Conservation (phyloP, 2,797 vertebrate species). For the Basileuterus tristriatus region DNA sequence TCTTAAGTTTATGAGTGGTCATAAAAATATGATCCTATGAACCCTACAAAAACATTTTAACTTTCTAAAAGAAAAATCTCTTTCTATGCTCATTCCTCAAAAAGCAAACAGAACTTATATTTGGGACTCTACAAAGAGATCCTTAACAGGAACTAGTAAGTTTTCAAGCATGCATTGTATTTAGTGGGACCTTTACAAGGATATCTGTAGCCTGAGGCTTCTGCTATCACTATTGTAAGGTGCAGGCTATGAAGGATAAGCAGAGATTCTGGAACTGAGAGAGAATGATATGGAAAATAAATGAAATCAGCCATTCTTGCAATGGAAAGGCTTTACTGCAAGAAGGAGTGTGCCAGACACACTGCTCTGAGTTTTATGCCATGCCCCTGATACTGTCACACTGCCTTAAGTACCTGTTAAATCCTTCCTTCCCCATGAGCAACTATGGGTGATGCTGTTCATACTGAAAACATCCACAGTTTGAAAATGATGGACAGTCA, state of each 20-base stretch:
- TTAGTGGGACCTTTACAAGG: background rate
- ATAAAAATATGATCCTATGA: background rate
- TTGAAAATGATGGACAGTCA: background rate
- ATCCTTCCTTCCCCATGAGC: background rate
- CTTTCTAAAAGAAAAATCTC: background rate
- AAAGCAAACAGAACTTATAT: background rate
- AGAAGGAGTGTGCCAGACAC: background rate
- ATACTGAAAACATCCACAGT: background rate
- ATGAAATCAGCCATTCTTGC: background rate
- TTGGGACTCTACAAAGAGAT: background rate
- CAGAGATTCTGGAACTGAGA: background rate
- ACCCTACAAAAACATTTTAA: background rate
- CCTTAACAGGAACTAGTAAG: background rate
- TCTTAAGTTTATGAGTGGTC: background rate
- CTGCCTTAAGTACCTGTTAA: background rate
- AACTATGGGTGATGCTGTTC: background rate
- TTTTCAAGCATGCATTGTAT: background rate
- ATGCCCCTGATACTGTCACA: background rate
- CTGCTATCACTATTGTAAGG: background rate
- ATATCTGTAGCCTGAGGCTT: background rate
- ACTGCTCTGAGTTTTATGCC: background rate
- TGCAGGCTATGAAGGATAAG: background rate
- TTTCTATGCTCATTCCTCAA: background rate
- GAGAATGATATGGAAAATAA: background rate
- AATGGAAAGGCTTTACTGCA: background rate